Conservation (phyloP, 2,797 vertebrate genomes). For the Pitangus sulphuratus region DNA sequence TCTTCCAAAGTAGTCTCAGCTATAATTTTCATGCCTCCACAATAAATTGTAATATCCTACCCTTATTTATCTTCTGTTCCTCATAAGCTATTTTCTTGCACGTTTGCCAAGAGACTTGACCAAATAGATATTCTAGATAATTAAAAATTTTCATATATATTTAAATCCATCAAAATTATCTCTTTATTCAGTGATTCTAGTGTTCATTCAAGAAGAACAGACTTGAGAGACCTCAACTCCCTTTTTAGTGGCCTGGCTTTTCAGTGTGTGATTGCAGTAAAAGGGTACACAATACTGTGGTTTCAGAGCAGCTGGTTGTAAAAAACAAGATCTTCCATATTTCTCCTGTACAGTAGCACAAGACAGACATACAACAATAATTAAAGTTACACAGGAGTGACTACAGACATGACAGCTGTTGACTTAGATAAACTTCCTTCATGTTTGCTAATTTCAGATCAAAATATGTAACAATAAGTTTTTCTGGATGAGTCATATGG, state of each 20-base stretch:
- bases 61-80: neutral
- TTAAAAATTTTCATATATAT: neutral
- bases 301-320: neutral
- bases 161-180: accelerated
- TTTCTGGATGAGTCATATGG: neutral
- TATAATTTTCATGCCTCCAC: neutral
- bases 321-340: neutral
- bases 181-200: neutral
- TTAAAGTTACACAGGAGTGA: neutral
- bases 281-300: neutral
- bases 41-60: neutral
- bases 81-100: neutral
- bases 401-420: neutral
- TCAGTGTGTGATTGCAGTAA: neutral
- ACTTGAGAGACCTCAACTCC: neutral
- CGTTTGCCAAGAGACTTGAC: neutral
- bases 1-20: neutral
- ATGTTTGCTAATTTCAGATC: slow-evolving; percentile 20
- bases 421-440: slow-evolving; percentile 1
- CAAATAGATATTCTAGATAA: neutral
- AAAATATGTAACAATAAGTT: neutral
- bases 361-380: neutral
- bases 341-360: neutral
- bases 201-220: neutral
- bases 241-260: neutral